phyloP scores from a whole-genome alignment of 2,113 vertebrate genomes.

The Ceyx margarethae region DNA sequence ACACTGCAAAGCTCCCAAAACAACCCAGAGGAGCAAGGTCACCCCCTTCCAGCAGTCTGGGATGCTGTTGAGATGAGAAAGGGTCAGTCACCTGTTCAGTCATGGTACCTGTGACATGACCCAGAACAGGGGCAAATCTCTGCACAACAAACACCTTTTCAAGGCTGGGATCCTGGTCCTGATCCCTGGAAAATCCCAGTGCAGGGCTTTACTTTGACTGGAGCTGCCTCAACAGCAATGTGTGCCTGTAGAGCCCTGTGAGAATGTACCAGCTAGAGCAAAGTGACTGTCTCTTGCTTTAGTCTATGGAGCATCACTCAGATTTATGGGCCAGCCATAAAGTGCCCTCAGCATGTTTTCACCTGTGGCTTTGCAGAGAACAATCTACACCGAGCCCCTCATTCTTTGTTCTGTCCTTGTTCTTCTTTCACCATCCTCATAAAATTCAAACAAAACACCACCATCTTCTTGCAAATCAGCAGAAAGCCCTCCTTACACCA shows the following conservation, averaged over 20 bases:
- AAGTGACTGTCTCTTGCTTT: not conserved
- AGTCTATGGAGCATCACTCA: not conserved
- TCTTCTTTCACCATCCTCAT: not conserved
- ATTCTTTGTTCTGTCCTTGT: not conserved
- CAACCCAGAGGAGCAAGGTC: not conserved
- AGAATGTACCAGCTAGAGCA: not conserved
- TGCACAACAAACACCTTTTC: not conserved
- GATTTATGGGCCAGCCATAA: not conserved
- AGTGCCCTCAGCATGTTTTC: not conserved
- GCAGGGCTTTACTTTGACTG: not conserved
- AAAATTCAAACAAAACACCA: not conserved
- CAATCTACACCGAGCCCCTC: not conserved
- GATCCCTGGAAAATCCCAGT: not conserved
- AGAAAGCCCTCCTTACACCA: rapidly evolving
- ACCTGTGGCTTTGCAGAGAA: not conserved
- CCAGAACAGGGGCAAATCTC: rapidly evolving
- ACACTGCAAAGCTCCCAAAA: not conserved
- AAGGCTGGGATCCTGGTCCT: not conserved
- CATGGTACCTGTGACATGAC: not conserved
- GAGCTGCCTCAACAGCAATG: not conserved
- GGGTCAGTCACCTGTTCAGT: not conserved
- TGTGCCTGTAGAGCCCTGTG: not conserved
- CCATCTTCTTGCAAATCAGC: not conserved
- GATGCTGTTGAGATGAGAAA: not conserved
- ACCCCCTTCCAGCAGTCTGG: not conserved